Percentiles rank a stretch among this genome's conserved stretches.
Conservation (phyloP, 2,888 invertebrate genomes). For the Trissoscelio sp. region DNA sequence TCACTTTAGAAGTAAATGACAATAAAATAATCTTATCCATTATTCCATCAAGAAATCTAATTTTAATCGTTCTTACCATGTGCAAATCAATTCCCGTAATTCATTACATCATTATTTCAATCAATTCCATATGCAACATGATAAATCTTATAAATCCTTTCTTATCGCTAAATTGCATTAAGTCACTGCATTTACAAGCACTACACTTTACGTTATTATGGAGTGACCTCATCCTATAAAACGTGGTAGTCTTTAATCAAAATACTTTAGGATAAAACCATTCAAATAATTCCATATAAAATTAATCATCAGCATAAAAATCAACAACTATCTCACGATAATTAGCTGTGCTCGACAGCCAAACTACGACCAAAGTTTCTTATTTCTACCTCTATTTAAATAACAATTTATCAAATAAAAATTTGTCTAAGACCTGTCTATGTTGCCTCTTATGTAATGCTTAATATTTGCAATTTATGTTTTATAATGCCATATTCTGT, state of each 20-base stretch:
- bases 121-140: conserved; percentile 19
- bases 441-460: conserved; percentile 29
- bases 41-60: conserved; percentile 15
- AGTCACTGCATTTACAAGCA: conserved; percentile 15
- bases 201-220: conserved; percentile 19
- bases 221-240: no score
- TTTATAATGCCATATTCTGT: conserved; percentile 15
- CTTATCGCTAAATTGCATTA: conserved; percentile 25
- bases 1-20: background rate
- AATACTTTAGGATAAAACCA: no score
- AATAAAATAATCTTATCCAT: conserved; percentile 20
- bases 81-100: conserved; percentile 33
- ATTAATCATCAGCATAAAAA: no score
- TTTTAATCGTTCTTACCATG: conserved; percentile 41
- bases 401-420: conserved; percentile 40
- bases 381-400: conserved; percentile 13
- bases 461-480: conserved; percentile 31
- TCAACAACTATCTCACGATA: no score
- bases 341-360: no score
- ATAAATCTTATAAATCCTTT: conserved; percentile 34
- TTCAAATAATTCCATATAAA: no score
- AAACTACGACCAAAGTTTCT: no score
- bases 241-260: no score
- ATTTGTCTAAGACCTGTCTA: conserved; percentile 23
- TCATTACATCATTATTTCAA: conserved; percentile 29